Percentiles rank a stretch among this genome's conserved stretches.
These are phyloP conservation scores for Tauraco erythrolophus DNA, from an alignment of 2,113 vertebrate species.

Conservation along the genomic window DNA sequence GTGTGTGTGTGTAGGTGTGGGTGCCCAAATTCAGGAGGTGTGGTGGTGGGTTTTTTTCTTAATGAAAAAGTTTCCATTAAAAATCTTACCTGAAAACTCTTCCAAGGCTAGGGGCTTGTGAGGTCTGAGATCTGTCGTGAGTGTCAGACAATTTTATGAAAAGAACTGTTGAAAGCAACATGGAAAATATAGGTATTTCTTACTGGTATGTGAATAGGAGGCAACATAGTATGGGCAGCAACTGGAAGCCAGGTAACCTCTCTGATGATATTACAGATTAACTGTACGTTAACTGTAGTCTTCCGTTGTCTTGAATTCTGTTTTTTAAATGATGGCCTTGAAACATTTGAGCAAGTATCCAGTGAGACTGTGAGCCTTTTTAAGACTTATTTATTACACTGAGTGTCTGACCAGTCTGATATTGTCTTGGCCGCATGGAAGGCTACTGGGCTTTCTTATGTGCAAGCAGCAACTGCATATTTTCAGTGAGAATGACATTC, in stretches of 20 bases:
- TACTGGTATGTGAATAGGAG: not conserved
- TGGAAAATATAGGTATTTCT: not conserved
- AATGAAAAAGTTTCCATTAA: not conserved
- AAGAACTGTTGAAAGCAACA: not conserved
- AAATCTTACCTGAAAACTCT: not conserved
- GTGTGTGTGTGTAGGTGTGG: too few species aligned
- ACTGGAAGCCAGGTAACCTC: not conserved
- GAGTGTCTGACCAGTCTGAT: not conserved
- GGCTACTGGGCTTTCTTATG: not conserved
- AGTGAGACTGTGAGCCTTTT: not conserved
- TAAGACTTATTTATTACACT: not conserved
- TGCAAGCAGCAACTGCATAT: fast-evolving
- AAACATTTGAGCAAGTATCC: not conserved
- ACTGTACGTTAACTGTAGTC: not conserved
- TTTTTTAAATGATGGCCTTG: not conserved
- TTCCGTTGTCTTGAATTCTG: not conserved
- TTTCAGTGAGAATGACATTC: slow-evolving; percentile 3
- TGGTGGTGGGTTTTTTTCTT: not conserved
- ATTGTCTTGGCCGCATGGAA: not conserved
- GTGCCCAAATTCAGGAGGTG: not conserved
- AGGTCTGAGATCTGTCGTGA: not conserved
- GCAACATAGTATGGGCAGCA: not conserved
- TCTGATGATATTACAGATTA: not conserved
- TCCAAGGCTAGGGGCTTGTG: not conserved
- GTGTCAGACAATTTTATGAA: not conserved